A percentile compares a stretch with the other conserved stretches of the same genome.
phyloP scores from a whole-genome alignment of 53 echinoderm and acorn worm genomes.

The Stichopus horrens region DNA sequence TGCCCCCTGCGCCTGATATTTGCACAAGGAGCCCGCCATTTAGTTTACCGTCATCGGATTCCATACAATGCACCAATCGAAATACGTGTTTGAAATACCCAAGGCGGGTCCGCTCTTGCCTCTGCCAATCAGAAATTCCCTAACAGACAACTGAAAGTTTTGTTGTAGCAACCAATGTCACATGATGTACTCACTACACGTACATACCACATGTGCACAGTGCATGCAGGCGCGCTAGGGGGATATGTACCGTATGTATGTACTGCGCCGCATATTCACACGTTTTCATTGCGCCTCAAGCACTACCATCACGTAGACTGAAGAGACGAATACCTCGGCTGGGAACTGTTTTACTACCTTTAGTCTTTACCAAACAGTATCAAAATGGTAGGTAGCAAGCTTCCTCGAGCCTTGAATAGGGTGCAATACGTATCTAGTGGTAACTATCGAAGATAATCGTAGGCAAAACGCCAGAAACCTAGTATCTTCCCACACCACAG shows the following conservation, averaged over 20 bases:
- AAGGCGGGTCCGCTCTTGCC: neutral
- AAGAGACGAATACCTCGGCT: neutral
- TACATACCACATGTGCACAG: neutral
- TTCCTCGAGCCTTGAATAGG: no score
- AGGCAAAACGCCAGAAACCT: no score
- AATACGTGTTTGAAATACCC: neutral
- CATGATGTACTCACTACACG: neutral
- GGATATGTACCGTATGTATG: neutral
- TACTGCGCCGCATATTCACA: neutral
- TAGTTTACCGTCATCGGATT: neutral
- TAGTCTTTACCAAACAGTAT: neutral
- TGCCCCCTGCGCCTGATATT: neutral
- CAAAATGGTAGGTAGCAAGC: neutral
- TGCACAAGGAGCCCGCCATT: neutral
- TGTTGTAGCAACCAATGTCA: neutral
- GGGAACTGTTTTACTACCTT: neutral
- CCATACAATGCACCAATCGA: neutral
- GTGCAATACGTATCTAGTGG: no score
- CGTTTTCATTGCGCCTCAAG: neutral
- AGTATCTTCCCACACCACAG: no score
- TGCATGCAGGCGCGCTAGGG: no score
- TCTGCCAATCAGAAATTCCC: neutral
- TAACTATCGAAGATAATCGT: no score
- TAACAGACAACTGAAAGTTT: neutral
- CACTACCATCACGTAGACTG: slow-evolving; percentile 1